Evolutionary conservation across 35 echinoderm and acorn worm species (phyloP).

Genomic region (Ophiothrix spiculata): DNA sequence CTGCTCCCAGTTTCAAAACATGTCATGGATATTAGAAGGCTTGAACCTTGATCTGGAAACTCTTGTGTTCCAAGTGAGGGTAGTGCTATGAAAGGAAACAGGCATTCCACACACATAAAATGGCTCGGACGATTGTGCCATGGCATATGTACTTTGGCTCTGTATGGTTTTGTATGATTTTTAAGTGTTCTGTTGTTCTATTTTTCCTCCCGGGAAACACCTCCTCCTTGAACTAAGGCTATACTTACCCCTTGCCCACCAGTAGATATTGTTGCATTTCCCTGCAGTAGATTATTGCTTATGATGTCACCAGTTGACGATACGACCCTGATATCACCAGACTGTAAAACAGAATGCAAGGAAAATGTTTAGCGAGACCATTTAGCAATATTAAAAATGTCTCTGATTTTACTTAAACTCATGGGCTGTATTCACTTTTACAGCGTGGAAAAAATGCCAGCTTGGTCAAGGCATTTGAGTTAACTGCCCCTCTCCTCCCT

Average conservation of each 20-base stretch:
- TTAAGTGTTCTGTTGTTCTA: not conserved
- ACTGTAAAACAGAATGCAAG: conserved; percentile 5
- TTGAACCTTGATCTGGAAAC: too few relatives aligned
- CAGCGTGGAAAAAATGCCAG: not conserved
- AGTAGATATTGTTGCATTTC: conserved; percentile 37
- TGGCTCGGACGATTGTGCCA: not conserved
- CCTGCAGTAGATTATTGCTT: conserved; percentile 43
- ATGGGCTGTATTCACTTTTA: not conserved
- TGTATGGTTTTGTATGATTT: not conserved
- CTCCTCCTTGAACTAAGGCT: too few relatives aligned
- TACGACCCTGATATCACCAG: conserved; percentile 19
- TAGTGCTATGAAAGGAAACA: not conserved
- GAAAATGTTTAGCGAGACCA: not conserved
- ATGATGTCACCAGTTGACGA: conserved; percentile 24
- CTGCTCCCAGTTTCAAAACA: too few relatives aligned
- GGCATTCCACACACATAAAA: not conserved
- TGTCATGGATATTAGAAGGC: too few relatives aligned
- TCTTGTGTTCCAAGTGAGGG: too few relatives aligned
- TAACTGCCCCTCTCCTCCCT: too few relatives aligned
- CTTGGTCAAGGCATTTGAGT: too few relatives aligned
- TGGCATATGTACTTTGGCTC: not conserved
- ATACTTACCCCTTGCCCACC: conserved; percentile 15
- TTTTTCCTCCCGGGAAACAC: not conserved
- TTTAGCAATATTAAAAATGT: not conserved
- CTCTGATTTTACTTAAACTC: not conserved